Evolutionary conservation across 2,797 vertebrate species (phyloP), one percentile per base, ranked within the genome.

Genomic region (Diglossa cyanea): DNA sequence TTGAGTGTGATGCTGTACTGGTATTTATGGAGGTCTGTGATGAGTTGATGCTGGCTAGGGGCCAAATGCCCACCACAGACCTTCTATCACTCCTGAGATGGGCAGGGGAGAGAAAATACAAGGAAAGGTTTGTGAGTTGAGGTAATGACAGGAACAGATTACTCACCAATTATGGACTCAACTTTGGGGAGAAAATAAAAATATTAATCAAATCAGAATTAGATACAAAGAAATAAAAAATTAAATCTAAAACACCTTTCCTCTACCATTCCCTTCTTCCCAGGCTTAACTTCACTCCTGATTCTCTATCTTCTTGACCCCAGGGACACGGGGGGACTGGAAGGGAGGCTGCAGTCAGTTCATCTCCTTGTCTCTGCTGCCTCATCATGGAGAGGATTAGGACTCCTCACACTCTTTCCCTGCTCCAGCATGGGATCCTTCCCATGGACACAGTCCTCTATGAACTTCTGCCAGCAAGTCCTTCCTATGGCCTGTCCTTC

Each of bases 341-440:
- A 58, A 39, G 13, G 8, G 24, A 13, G 2, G 2, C n/a, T 78
- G 24, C 42, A 17, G 5, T 42, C 16, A 20, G 7, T 48, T 67
- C 8, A 33, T 13, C 74, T 33, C 8, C 3, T 28, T 53, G 33
- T n/a, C 18, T 37, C 26, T 47, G 21, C 13, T 35, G 10, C 31
- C 23, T 54, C 31, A 19, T 48, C 35, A 10, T 4, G 23, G 8
- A 15, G 19, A 51, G n/a, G 28, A 39, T 21, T 21, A 60, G 23
- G 45, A 47, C 11, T 30, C 16, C 9, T 47, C 45, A 73, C 26
- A 54, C 13, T 25, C 47, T 42, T 66, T 13, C 19, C 9, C 23
- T n/a, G 13, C 19, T 72, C 31, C 47, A 47, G 25, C 1, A 0
- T 17, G 13, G 25, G 4, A 2, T 45, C 9, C 8, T 8, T 45